Evolutionary conservation across 2,797 vertebrate genomes (phyloP), one percentile per base, ranked within the genome.

Genomic region (Peromyscus melanophrys): DNA sequence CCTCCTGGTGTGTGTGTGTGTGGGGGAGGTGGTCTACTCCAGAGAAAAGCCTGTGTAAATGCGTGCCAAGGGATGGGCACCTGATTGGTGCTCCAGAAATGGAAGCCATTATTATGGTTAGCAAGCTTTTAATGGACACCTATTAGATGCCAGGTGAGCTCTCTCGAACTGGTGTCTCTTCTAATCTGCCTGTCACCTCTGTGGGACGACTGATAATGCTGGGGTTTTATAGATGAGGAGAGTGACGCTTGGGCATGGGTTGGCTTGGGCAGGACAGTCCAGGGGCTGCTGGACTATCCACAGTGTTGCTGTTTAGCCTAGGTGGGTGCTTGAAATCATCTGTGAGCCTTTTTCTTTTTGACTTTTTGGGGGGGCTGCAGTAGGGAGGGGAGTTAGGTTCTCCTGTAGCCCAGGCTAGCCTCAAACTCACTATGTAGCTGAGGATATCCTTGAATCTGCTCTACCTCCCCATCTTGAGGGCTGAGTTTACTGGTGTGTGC

Each of bases 111-210:
- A 25, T 43, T 14, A 73, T 3, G 23, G 43, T 52, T 77, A 76
- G 80, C 57, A 21, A 63, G 90, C 59, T 34, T 57, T 87, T 52
- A 65, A 27, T 31, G 55, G 84, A 87, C 92, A 93, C 67, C 87
- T 87, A 46, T 37, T 73, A 52, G 23, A 55, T 43, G 71, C 75
- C 75, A 31, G 69, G 84, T 31, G 19, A 27, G 17, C 55, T 55
- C 49, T 76, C 80, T 76, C 40, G 43, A 0, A 0, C 4, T 5
- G 3, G 27, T 12, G n/a, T 49, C 61, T 61, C 85, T 75, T 61
- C 94, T 55, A 25, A 14, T 25, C 43, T 49, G 77, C 69, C 81
- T 55, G 13, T 2, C 0, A 2, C 90, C 65, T 14, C 73, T 46
- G 10, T 4, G 19, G 40, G 71, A 19, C 2, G 59, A 31, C 37